Evolutionary conservation across 2,797 vertebrate genomes (phyloP), one percentile per base, ranked within the genome.

Genomic region (Falco concolor): DNA sequence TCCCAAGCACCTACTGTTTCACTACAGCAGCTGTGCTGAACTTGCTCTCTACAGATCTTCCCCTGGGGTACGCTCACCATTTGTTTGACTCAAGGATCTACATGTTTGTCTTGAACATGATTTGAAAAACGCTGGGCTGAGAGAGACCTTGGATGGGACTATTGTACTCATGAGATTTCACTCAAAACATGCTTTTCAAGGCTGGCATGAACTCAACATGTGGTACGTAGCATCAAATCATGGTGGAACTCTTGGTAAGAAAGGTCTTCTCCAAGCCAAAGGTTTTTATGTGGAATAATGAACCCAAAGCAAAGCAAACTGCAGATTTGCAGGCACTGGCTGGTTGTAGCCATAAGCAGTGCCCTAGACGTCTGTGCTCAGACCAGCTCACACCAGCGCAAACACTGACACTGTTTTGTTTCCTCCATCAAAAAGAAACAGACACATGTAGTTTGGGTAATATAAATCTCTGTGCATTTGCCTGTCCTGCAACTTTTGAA

Each of bases 271-370:
- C n/a, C 0, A 2, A 89, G 63, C 25, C 50, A 84, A 91, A 76
- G 14, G 19, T 52, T 24, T 82, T 92, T 25, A 2, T 36, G 45
- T 32, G 84, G 69, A 44, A n/a, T 38, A 27, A 49, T 4, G 12
- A 60, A 40, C 5, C 40, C 64, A 78, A 81, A 77, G 44, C 47
- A 73, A 64, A 85, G 59, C 25, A 75, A 76, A 20, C 22, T 25
- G 19, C 23, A 56, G n/a, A 32, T 22, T 77, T 0, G 0, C 1
- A 27, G 73, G 23, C 42, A 50, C 19, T 15, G 56, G 11, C 13
- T 84, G 76, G 50, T 10, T 78, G 44, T 30, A 42, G 14, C 22
- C 19, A 45, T 18, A 54, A 50, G 14, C 10, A 44, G n/a, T 1
- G 5, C 7, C 56, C 17, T 57, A 68, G n/a, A 32, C 32, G 20